A percentile compares a stretch with the other conserved stretches of the same genome.
These are phyloP conservation scores for Sebastes umbrosus DNA, from an alignment of 2,797 vertebrate species.

Conservation along the genomic window DNA sequence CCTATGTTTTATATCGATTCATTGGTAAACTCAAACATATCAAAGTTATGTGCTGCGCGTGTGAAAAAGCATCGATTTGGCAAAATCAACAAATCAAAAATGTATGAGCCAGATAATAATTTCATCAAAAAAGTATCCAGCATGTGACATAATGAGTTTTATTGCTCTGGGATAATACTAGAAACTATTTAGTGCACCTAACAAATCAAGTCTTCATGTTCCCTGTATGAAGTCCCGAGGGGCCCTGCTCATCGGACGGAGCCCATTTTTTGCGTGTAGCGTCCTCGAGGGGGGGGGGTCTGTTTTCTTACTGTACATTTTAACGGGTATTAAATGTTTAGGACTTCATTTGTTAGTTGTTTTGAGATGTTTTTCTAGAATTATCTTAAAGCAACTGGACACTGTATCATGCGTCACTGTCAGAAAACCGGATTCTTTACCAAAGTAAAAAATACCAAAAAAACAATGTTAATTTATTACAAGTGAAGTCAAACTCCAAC, in stretches of 20 bases:
- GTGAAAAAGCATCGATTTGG: slow-evolving; percentile 17
- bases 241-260: neutral
- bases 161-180: slow-evolving; percentile 17
- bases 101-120: slow-evolving; percentile 46
- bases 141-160: slow-evolving; percentile 10
- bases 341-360: neutral
- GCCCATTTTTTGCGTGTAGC: neutral
- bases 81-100: slow-evolving; percentile 60
- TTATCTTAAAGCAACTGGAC: neutral
- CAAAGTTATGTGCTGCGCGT: slow-evolving; percentile 13
- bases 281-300: neutral
- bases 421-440: neutral
- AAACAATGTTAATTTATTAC: neutral
- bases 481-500: neutral
- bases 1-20: neutral
- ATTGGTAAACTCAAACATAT: neutral
- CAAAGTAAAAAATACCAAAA: neutral
- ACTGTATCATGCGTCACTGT: neutral
- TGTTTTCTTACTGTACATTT: neutral
- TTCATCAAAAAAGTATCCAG: slow-evolving; percentile 49
- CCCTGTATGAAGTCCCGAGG: neutral
- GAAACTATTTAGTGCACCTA: slow-evolving; percentile 20
- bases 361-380: neutral
- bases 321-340: neutral
- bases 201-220: slow-evolving; percentile 16